These are phyloP conservation scores for Vireo altiloquus DNA, from an alignment of 2,113 vertebrate species.

Conservation along the genomic window DNA sequence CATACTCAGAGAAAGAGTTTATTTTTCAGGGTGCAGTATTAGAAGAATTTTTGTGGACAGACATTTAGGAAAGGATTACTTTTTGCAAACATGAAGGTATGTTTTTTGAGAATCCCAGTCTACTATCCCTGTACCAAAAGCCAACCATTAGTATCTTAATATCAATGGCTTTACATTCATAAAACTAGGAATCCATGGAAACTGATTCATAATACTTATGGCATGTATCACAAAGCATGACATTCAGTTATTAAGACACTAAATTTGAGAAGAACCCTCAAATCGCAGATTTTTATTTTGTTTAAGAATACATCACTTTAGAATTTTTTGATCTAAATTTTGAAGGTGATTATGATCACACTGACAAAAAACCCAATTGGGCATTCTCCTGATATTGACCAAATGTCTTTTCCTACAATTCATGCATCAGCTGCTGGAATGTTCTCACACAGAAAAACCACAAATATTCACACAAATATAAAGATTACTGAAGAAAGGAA, in stretches of 20 bases:
- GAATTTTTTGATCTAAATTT: neutral
- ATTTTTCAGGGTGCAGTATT: neutral
- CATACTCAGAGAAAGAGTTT: neutral
- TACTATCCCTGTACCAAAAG: neutral
- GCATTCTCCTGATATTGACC: neutral
- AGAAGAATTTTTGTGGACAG: neutral
- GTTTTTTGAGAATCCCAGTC: neutral
- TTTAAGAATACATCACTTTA: neutral
- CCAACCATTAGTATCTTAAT: neutral
- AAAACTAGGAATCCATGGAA: neutral
- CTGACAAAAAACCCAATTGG: neutral
- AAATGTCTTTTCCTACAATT: neutral
- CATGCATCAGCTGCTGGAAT: neutral
- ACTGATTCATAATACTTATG: neutral
- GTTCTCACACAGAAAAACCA: neutral
- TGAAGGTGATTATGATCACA: neutral
- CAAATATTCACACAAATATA: neutral
- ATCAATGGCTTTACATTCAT: neutral
- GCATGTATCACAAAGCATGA: neutral
- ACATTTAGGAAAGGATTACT: neutral
- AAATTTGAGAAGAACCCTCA: neutral
- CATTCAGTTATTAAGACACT: neutral
- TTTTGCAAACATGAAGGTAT: neutral
- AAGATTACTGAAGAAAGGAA: neutral
- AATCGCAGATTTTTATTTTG: neutral